phyloP scores from a whole-genome alignment of 2,888 invertebrate genomes.

The Zygaena filipendulae region DNA sequence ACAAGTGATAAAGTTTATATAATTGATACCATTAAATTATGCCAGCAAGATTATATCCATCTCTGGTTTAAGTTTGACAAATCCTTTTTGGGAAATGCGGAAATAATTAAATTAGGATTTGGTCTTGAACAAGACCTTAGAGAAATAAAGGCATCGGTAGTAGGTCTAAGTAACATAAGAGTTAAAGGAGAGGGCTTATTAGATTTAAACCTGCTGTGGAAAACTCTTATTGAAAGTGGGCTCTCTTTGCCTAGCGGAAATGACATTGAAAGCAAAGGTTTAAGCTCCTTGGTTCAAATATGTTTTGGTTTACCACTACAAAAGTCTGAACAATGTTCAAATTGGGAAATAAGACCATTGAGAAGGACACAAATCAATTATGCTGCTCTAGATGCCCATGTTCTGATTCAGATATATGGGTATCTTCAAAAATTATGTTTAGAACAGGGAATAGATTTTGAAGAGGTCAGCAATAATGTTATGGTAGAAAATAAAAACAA shows the following conservation, averaged over 20 bases:
- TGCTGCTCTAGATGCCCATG: constrained; percentile 90
- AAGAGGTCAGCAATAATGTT: constrained; percentile 71
- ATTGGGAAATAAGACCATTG: constrained; percentile 89
- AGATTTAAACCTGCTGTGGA: constrained; percentile 51
- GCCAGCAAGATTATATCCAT: constrained; percentile 52
- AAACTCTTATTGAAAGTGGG: constrained; percentile 38
- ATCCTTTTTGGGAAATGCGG: constrained; percentile 77
- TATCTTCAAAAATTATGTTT: constrained; percentile 60
- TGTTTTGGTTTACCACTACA: constrained; percentile 82
- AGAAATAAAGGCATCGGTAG: constrained; percentile 51
- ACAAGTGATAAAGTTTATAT: constrained; percentile 77
- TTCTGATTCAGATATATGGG: constrained; percentile 83
- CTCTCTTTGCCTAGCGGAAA: constrained; percentile 41
- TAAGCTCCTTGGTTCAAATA: constrained; percentile 78
- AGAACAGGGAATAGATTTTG: constrained; percentile 68
- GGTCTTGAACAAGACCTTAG: constrained; percentile 57
- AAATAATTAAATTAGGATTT: constrained; percentile 81
- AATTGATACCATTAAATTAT: constrained; percentile 78
- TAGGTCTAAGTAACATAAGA: constrained; percentile 48
- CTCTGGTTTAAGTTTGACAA: constrained; percentile 76
- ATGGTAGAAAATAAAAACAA: constrained; percentile 64
- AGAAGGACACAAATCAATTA: constrained; percentile 81
- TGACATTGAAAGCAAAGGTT: constrained; percentile 70
- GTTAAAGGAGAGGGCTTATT: constrained; percentile 57
- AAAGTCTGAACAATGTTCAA: constrained; percentile 92